Evolutionary conservation across 2,113 vertebrate genomes (phyloP), one percentile per base, ranked within the genome.

Genomic region (Sylvia atricapilla): DNA sequence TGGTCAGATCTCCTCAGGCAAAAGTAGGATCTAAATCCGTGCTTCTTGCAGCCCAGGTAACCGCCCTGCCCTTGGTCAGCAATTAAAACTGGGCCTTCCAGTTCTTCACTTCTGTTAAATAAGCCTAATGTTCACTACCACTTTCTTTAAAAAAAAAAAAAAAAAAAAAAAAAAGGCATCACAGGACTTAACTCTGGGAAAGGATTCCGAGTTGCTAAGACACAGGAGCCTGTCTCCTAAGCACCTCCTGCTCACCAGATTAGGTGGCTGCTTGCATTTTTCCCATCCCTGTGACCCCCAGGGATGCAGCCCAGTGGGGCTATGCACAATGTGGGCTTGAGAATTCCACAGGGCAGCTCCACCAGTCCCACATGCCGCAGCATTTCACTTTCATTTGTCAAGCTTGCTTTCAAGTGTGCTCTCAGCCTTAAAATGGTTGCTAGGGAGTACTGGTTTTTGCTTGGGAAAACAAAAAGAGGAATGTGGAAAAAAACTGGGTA

Each of bases 361-460:
- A 1, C 37, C n/a, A 39, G 58, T 37, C 68, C 83, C 73, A 77
- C 87, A 70, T 15, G 37, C 80, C 0, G 0, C 80, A 77, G 84
- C 68, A 55, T 41, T 82, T 53, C 64, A 21, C 31, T 81, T 84
- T n/a, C 59, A 74, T 95, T 77, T 84, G 59, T 87, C 89, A 86
- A 69, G 41, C 68, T 70, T 22, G 5, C 59, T 58, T 93, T 80
- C 70, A 69, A 69, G 25, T 3, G 1, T 53, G 75, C 30, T 30
- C 30, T 93, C 76, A 94, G 63, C 50, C 35, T 73, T 86, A 70
- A 84, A 88, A 80, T 41, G 35, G 94, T 92, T 97, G 94, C 90
- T 87, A 83, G 43, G 95, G 76, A 93, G 43, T 33, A 27, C 46
- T 92, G 82, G 22, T 58, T 96, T 91, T 88, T 83, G 28, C 88